A percentile compares a stretch with the other conserved stretches of the same genome.
Conservation (phyloP, 2,888 invertebrate species). For the Athalia rosae region DNA sequence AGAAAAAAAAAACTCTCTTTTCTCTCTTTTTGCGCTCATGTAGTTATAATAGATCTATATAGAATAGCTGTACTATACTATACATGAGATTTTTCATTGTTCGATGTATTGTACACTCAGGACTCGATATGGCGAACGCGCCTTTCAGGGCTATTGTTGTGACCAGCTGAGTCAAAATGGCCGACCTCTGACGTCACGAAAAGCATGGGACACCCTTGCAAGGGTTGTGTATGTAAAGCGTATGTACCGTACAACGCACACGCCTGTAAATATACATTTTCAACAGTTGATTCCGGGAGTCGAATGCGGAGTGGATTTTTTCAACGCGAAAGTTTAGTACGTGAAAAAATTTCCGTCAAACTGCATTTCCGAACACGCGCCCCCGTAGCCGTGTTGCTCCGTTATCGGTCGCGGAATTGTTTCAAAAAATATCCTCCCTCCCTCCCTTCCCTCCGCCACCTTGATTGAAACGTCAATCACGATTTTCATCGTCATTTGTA, state of each 20-base stretch:
- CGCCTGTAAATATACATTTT: neutral
- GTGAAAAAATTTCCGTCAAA: neutral
- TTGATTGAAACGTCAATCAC: neutral
- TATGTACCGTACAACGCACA: neutral
- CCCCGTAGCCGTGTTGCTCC: too few relatives aligned
- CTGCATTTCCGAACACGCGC: too few relatives aligned
- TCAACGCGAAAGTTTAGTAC: neutral
- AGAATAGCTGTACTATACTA: constrained; percentile 10
- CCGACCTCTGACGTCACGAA: constrained; percentile 60
- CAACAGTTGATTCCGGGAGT: neutral
- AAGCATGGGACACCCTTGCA: constrained; percentile 61
- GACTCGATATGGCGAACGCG: constrained; percentile 67
- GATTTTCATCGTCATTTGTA: neutral
- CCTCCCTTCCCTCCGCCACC: neutral
- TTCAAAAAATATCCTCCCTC: too few relatives aligned
- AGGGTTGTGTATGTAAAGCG: neutral
- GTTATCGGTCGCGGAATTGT: too few relatives aligned
- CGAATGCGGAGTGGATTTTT: constrained; percentile 1
- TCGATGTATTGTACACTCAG: constrained; percentile 55
- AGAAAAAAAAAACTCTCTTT: neutral
- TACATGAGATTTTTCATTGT: constrained; percentile 56
- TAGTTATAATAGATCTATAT: constrained; percentile 17
- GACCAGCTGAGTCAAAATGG: constrained; percentile 73
- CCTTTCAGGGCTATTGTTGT: constrained; percentile 66
- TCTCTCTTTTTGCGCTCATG: neutral